phyloP scores from a whole-genome alignment of 2,113 vertebrate genomes.

The Tyto alba region DNA sequence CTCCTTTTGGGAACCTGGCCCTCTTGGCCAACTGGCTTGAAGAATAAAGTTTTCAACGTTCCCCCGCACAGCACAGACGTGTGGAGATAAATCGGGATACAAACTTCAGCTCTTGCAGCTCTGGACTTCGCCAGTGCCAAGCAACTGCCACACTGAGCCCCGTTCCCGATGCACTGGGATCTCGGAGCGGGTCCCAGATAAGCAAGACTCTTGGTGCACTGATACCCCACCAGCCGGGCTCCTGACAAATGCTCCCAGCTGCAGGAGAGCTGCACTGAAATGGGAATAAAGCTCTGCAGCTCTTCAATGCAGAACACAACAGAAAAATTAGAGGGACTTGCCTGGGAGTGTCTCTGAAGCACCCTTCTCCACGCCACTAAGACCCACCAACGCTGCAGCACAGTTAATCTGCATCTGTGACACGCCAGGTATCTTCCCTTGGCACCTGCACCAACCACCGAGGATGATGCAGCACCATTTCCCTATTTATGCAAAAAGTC shows the following conservation, averaged over 20 bases:
- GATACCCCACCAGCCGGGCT: accelerated
- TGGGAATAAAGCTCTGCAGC: accelerated
- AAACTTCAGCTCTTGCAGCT: neutral
- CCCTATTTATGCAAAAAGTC: accelerated
- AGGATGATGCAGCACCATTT: accelerated
- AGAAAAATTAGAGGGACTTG: accelerated
- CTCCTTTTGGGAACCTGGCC: neutral
- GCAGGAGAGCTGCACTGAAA: neutral
- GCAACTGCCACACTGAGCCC: accelerated
- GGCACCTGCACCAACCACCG: neutral
- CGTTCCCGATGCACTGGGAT: neutral
- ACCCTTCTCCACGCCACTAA: neutral
- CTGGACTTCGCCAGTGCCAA: neutral
- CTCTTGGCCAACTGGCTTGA: neutral
- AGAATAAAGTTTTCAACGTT: accelerated
- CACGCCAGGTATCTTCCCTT: neutral
- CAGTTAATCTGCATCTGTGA: accelerated
- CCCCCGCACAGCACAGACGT: accelerated
- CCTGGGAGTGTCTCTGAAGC: accelerated
- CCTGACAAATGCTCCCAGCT: neutral
- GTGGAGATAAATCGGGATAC: accelerated
- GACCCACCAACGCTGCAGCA: accelerated
- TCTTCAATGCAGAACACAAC: neutral
- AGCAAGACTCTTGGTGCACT: neutral
- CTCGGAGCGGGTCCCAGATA: neutral